These are phyloP conservation scores for Chiloscyllium punctatum DNA, from an alignment of 2,797 vertebrate genomes.

Conservation along the genomic window DNA sequence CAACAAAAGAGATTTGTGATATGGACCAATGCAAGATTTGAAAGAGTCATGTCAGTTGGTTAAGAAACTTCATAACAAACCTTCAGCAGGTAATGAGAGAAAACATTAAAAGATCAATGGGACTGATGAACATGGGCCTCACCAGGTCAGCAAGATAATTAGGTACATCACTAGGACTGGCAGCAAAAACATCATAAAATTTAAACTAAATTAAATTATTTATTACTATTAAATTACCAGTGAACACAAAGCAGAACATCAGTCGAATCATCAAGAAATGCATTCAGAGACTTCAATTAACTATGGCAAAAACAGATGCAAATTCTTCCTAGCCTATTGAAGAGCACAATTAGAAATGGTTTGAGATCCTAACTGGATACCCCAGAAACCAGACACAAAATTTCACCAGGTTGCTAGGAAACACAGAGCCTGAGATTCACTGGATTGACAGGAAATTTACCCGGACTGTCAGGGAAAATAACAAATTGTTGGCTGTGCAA, in stretches of 20 bases:
- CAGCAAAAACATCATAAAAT: not conserved
- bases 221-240: not conserved
- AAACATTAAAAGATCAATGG: conserved; percentile 1
- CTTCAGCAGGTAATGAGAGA: not conserved
- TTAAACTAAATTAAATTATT: not conserved
- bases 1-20: not conserved
- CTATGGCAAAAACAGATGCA: not conserved
- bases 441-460: not conserved
- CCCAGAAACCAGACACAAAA: not conserved
- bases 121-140: not conserved
- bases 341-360: not conserved
- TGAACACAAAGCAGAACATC: not conserved
- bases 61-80: not conserved
- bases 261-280: not conserved
- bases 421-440: not conserved
- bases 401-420: not conserved
- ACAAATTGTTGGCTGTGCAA: not conserved
- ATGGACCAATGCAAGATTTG: not conserved
- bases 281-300: not conserved
- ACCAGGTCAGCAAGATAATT: not conserved
- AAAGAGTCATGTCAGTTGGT: not conserved
- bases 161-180: not conserved
- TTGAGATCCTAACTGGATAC: not conserved
- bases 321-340: not conserved
- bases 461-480: not conserved